Evolutionary conservation across 2,888 invertebrate genomes (phyloP).

Genomic region (Amiota communis): DNA sequence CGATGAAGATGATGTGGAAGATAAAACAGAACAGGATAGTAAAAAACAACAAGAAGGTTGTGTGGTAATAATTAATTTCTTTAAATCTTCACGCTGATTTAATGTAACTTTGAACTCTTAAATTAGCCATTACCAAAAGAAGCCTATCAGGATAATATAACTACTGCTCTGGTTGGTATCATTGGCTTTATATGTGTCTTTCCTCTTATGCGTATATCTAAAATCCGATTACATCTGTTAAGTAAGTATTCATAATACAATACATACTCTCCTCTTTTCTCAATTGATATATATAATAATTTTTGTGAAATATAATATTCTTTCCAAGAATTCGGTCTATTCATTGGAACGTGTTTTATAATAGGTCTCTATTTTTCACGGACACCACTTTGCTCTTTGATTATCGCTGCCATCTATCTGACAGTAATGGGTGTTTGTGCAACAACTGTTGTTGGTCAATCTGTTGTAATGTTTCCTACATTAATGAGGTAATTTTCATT

Average conservation of each 20-base stretch:
- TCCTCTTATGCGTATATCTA: slow-evolving; percentile 46
- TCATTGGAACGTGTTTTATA: slow-evolving; percentile 74
- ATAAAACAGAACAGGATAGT: slow-evolving; percentile 36
- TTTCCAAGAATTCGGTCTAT: slow-evolving; percentile 67
- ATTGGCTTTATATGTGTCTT: slow-evolving; percentile 45
- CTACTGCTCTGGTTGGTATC: slow-evolving; percentile 49
- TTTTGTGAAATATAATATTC: too few relatives aligned
- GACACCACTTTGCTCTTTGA: slow-evolving; percentile 74
- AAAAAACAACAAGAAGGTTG: slow-evolving; percentile 14
- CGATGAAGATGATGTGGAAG: neutral
- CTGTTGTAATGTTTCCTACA: slow-evolving; percentile 66
- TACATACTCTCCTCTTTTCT: neutral
- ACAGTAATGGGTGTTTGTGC: slow-evolving; percentile 61
- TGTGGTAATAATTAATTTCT: neutral
- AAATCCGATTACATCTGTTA: slow-evolving; percentile 49
- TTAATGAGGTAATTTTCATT: slow-evolving; percentile 58
- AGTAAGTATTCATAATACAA: slow-evolving; percentile 51
- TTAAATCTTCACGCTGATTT: slow-evolving; percentile 42
- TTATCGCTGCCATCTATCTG: slow-evolving; percentile 75
- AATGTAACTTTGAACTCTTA: slow-evolving; percentile 32
- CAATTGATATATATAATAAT: neutral
- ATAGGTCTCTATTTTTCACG: slow-evolving; percentile 76
- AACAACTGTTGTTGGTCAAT: slow-evolving; percentile 60
- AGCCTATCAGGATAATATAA: slow-evolving; percentile 52
- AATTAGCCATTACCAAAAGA: slow-evolving; percentile 43